Base-by-base conservation (phyloP, 2,113 vertebrate species). In the Spilogale gracilis region DNA sequence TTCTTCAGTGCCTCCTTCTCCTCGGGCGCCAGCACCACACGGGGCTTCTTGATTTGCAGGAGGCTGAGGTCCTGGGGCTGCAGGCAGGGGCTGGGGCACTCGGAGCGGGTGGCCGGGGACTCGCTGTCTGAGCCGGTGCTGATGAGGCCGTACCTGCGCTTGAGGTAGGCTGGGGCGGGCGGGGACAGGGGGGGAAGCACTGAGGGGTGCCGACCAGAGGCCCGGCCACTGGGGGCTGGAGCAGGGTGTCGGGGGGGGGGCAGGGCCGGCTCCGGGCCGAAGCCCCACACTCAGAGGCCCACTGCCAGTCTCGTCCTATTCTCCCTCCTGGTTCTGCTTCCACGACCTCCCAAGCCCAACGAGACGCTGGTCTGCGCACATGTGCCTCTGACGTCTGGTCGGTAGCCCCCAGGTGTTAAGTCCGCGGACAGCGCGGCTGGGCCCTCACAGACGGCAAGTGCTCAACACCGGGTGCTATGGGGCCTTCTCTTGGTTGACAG, bases 1-100 rank as follows among this genome's bases (percentile, higher is more conserved):
- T 99, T 99, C 95, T 99, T 99, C 93, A 99, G 98, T 14, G 99
- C 99, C 98, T 99, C 99, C 96, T 99, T 99, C 99, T 99, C 99
- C 97, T 99, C 99, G 0, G 99, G 99, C 0, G 99, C 99, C 96
- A 99, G 98, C 96, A 99, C 99, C 96, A 99, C 99, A 0, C 99
- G 98, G 0, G 99, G 99, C 95, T 99, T 99, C 99, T 99, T 99
- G 96, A 99, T 99, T 98, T 99, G 99, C 95, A 99, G 99, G 96
- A 99, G 99, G 97, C 99, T 99, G 98, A 99, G 98, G 91, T 99
- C 99, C 97, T 99, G 99, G 0, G 99, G 98, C 65, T 99, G 98
- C 95, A 99, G 98, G 73, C 99, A 97, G 0, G 99, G 99, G 98
- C 99, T 99, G 97, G 99, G 97, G 3, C 99, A 99, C 98, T 99